Base-by-base conservation (phyloP, 2,113 vertebrate genomes). In the Barbus barbus region DNA sequence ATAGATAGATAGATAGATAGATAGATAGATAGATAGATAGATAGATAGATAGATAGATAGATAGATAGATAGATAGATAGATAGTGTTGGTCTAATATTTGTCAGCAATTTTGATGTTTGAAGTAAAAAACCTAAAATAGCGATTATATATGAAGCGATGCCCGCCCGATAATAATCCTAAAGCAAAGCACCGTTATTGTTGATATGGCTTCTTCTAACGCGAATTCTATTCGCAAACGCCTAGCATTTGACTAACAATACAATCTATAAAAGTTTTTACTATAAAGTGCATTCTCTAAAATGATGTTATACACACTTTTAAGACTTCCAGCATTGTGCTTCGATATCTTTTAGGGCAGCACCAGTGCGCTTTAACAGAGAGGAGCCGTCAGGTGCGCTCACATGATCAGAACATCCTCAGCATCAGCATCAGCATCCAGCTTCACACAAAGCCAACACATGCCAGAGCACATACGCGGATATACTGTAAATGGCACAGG, bases 331-430 rank as follows among this genome's bases (percentile, higher is more conserved):
- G 22, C 22, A 58, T 9, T 11, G 53, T 58, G 53, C 1, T n/a
- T 58, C 20, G 7, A 58, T 22, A n/a, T 58, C n/a, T 22, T 56
- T 22, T 20, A 56, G 51, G 20, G 20, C 5, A 53, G 6, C 44
- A 36, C 3, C 79, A 81, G 63, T 48, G 41, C 11, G 79, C 38
- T 78, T 77, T 33, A 58, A 33, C 31, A 58, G 31, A 18, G 44
- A 36, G 46, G 65, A 72, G 65, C 16, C 63, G 18, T 71, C 80
- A 53, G 80, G 31, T 82, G 48, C 28, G 26, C 65, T 56, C 80
- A 53, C 46, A 26, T 81, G 78, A 81, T 12, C 65, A 71, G 46
- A 81, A 16, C 79, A 81, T 56, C 79, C 26, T 71, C 79, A 53
- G 1, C 44, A 4, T 48, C 44, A 46, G 16, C 79, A 22, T 44